Evolutionary conservation across 2,797 vertebrate species (phyloP).

Genomic region (Anguilla anguilla): DNA sequence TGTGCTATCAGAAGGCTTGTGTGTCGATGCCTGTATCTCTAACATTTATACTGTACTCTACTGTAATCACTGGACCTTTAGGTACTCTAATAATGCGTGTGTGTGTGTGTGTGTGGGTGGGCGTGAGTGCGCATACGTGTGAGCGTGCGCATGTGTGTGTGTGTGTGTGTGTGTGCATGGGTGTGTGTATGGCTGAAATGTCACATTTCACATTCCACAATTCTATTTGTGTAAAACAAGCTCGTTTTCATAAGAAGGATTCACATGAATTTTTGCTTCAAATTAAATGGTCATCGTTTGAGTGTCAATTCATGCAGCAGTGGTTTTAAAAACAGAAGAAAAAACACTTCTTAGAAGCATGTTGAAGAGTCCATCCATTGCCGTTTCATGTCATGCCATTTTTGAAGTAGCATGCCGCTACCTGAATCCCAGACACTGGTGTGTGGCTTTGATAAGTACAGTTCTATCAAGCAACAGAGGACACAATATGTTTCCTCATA

Average conservation of each 20-base stretch:
- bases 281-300: background rate
- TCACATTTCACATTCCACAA: background rate
- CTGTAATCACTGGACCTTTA: background rate
- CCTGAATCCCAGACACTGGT: background rate
- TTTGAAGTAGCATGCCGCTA: background rate
- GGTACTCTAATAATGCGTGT: background rate
- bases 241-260: background rate
- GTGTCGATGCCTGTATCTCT: constrained; percentile 16
- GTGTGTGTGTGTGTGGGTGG: background rate
- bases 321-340: background rate
- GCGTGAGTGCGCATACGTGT: background rate
- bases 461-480: constrained; percentile 35
- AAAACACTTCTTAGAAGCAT: background rate
- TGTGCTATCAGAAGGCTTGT: background rate
- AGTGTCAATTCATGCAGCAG: background rate
- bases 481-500: constrained; percentile 32
- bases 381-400: background rate
- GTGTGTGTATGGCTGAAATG: background rate
- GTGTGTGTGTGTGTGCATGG: no score
- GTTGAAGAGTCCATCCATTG: background rate
- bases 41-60: constrained; percentile 13
- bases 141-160: background rate
- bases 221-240: background rate
- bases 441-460: constrained; percentile 24
- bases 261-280: background rate